phyloP scores from a whole-genome alignment of 2,113 vertebrate species.

The Heterotilapia buettikoferi region DNA sequence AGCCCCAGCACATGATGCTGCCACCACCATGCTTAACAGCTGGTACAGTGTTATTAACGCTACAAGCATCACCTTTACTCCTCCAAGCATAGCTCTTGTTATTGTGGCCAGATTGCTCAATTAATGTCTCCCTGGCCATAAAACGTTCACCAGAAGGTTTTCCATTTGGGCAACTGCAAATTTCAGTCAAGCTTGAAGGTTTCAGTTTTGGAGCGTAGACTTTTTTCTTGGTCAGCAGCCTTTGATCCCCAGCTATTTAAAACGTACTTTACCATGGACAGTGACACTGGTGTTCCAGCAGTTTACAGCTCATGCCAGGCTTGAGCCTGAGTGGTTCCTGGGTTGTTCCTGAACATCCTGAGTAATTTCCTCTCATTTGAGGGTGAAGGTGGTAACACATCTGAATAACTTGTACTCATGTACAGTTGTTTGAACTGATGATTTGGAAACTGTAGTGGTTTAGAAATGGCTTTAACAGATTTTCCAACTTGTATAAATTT shows the following conservation, averaged over 20 bases:
- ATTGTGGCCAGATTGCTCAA: neutral
- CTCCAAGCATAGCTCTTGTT: neutral
- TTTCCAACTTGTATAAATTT: neutral
- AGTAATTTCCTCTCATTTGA: neutral
- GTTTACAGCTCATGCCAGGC: neutral
- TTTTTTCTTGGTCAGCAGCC: neutral
- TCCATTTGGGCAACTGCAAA: neutral
- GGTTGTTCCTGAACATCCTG: neutral
- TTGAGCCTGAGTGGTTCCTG: neutral
- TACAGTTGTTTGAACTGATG: neutral
- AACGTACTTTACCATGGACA: neutral
- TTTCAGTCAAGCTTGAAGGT: neutral
- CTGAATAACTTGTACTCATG: neutral
- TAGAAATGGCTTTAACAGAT: fast-evolving
- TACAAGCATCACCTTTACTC: neutral
- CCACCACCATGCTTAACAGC: neutral
- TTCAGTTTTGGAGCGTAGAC: fast-evolving
- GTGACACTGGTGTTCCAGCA: neutral
- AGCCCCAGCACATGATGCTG: neutral
- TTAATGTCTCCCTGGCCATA: neutral
- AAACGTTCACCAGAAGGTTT: neutral
- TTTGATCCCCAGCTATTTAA: neutral
- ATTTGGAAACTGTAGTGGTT: neutral
- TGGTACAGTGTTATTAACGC: neutral
- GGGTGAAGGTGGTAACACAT: neutral